A percentile compares a stretch with the other conserved stretches of the same genome.
Evolutionary conservation across 2,797 vertebrate genomes (phyloP).

Genomic region (Crax fasciolata): DNA sequence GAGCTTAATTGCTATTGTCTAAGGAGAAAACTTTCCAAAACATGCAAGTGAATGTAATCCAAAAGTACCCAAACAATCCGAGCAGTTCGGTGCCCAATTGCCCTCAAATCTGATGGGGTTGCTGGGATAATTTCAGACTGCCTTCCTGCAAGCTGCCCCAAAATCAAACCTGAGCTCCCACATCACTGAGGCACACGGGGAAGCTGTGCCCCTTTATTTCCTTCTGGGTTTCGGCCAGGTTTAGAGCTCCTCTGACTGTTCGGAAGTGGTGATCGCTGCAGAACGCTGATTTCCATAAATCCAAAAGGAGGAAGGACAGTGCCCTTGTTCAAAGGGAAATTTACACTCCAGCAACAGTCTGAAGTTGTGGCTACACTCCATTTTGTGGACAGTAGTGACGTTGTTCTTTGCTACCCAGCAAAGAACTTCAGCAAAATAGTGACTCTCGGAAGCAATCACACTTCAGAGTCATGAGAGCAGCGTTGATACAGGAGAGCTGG

Average conservation of each 20-base stretch:
- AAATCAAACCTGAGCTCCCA: not conserved
- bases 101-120: rapidly evolving
- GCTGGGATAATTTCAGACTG: not conserved
- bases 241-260: not conserved
- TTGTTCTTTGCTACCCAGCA: slow-evolving; percentile 33
- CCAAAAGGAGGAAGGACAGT: not conserved
- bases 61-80: not conserved
- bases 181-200: rapidly evolving
- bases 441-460: not conserved
- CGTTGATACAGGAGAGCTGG: not conserved
- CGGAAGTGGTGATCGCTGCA: rapidly evolving
- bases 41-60: rapidly evolving
- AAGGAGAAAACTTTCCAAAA: not conserved
- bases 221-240: not conserved
- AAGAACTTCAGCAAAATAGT: not conserved
- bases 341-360: not conserved
- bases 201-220: not conserved
- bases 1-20: rapidly evolving
- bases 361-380: not conserved
- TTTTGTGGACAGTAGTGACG: slow-evolving; percentile 9
- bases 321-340: not conserved
- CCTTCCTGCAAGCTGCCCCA: not conserved
- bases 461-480: not conserved
- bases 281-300: not conserved
- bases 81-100: not conserved